Evolutionary conservation across 64 coral and sea anemone genomes (phyloP), one percentile per base, ranked within the genome.

Genomic region (Catalaphyllia jardinei): DNA sequence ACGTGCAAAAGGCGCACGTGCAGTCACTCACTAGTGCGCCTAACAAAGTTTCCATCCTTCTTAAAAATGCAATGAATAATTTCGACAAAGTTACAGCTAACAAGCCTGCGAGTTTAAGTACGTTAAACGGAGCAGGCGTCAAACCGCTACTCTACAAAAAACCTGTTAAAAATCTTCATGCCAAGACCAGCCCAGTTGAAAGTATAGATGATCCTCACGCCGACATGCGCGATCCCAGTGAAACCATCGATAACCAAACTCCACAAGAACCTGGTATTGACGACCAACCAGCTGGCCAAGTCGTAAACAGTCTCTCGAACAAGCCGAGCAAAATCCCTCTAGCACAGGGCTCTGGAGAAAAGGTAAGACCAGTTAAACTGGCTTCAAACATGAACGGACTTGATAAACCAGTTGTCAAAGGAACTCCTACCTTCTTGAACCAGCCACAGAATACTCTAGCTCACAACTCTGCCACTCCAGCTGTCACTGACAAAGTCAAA

Each of bases 401-500:
- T 22, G 22, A 42, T 51, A 71, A 84, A 49, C 62, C 81, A 35
- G 29, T 20, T 52, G 3, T 55, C 27, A 84, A 49, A 84, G 81
- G 81, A 84, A 84, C n/a, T 27, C 81, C 81, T 25, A 67, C 46
- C 27, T 60, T 59, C 60, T 71, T 88, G 75, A 88, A 59, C 67
- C 11, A 4, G 12, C 86, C 71, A 46, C 51, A 59, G 51, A 76
- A 39, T 54, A 16, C 75, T 49, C 5, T 18, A 39, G 22, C 35
- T 78, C 75, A 78, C 31, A 19, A 60, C 28, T 76, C 5, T 38
- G 16, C 71, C 22, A 8, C 72, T n/a, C 67, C 52, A 75, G 28
- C 30, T 20, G 4, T 12, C 4, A 0, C 22, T 55, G 50, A 79
- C 51, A 60, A 28, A 13, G 57, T 69, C 33, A 84, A 84, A 2